Evolutionary conservation across 1,140 invertebrate species (phyloP).

Genomic region (Eubasilissa regina): DNA sequence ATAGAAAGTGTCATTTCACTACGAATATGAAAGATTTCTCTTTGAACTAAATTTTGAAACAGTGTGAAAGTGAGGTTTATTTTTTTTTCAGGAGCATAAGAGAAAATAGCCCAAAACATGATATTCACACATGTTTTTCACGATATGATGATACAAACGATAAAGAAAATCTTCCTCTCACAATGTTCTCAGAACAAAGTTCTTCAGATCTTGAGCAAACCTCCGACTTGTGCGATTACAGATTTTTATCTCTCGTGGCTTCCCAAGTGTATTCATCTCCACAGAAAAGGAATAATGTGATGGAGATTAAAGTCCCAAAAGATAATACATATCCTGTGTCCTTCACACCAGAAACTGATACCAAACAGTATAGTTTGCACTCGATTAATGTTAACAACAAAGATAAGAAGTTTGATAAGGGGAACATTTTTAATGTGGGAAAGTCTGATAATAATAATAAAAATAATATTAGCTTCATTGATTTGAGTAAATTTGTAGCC

Average conservation of each 20-base stretch:
- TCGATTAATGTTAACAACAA: too few species aligned
- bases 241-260: not conserved
- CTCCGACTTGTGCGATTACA: not conserved
- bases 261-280: constrained; percentile 14
- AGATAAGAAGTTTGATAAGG: too few species aligned
- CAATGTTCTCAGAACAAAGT: constrained; percentile 5
- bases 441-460: not conserved
- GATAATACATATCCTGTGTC: too few species aligned
- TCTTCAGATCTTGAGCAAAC: not conserved
- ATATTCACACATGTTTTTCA: not conserved
- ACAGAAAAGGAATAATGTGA: not conserved
- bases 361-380: too few species aligned
- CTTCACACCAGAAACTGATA: too few species aligned
- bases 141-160: not conserved
- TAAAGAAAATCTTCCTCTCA: constrained; percentile 3
- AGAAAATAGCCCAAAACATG: not conserved
- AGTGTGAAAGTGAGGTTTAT: too few species aligned
- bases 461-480: not conserved
- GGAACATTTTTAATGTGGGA: too few species aligned
- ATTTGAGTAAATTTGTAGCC: constrained; percentile 19
- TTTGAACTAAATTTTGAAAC: too few species aligned
- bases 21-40: too few species aligned
- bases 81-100: not conserved
- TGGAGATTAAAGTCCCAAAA: too few species aligned
- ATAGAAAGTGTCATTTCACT: too few species aligned